These are phyloP conservation scores for Hybognathus amarus DNA, from an alignment of 2,797 vertebrate genomes.

Conservation along the genomic window DNA sequence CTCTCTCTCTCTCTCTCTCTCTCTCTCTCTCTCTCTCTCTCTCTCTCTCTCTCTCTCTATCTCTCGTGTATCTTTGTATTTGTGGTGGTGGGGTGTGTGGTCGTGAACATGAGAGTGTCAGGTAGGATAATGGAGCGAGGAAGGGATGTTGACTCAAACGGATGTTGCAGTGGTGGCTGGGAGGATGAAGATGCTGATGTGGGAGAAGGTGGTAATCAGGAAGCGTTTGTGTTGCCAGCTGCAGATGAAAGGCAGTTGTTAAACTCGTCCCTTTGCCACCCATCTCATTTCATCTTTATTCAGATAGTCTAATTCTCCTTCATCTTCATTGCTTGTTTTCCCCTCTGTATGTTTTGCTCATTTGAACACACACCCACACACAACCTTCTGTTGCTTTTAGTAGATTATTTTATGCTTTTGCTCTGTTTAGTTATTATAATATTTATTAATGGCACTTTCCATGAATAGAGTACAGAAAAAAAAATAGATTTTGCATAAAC, in stretches of 20 bases:
- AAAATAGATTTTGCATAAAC: background rate
- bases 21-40: no score
- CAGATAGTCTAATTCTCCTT: slow-evolving; percentile 39
- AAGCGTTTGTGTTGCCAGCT: slow-evolving; percentile 46
- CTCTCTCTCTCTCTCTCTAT: background rate
- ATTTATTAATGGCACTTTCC: background rate
- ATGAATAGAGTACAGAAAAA: background rate
- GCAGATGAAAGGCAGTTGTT: slow-evolving; percentile 58
- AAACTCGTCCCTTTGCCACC: slow-evolving; percentile 44
- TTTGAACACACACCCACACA: slow-evolving; percentile 28
- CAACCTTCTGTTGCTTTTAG: slow-evolving; percentile 13
- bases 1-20: background rate
- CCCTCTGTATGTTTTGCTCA: slow-evolving; percentile 22
- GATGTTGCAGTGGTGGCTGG: slow-evolving; percentile 32
- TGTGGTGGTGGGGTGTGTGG: background rate
- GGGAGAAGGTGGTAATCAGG: slow-evolving; percentile 46
- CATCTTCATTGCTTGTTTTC: slow-evolving; percentile 36
- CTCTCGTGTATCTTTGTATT: slow-evolving; percentile 43
- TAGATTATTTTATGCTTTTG: slow-evolving; percentile 2
- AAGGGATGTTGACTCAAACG: background rate
- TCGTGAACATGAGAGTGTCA: slow-evolving; percentile 32
- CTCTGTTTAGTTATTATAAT: background rate
- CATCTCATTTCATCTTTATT: slow-evolving; percentile 56
- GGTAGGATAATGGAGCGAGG: slow-evolving; percentile 7
- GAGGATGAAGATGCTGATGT: slow-evolving; percentile 41